Conservation (phyloP, 2,113 vertebrate genomes). For the Psilopogon haemacephalus region DNA sequence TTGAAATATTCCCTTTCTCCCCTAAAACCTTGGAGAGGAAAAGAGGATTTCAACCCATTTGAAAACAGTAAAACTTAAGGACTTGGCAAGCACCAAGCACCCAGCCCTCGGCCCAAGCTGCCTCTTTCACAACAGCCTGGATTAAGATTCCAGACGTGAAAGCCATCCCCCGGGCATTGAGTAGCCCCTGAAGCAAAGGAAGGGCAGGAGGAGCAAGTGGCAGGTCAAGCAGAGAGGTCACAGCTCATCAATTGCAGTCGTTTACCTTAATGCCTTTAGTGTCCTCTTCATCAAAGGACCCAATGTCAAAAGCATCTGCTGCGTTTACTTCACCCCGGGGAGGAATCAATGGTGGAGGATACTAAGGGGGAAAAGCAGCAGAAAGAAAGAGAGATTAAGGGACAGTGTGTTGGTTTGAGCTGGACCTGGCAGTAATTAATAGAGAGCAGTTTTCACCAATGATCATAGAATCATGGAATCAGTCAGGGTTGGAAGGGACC, state of each 20-base stretch:
- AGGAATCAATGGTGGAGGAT: conserved; percentile 92
- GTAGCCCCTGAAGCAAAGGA: background rate
- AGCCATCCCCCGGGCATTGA: background rate
- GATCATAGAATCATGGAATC: too few species aligned
- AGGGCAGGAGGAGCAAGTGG: background rate
- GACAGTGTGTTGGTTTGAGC: too few species aligned
- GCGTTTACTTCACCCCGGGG: conserved; percentile 97
- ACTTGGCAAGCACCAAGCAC: background rate
- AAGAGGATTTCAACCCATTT: background rate
- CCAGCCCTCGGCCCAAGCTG: background rate
- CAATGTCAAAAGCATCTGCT: conserved; percentile 96
- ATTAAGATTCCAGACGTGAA: background rate
- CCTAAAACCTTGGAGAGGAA: background rate
- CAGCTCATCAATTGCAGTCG: background rate
- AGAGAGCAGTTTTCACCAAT: too few species aligned
- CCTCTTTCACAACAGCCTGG: background rate
- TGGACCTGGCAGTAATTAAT: too few species aligned
- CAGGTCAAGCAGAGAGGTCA: background rate
- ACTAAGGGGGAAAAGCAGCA: conserved; percentile 73
- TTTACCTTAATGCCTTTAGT: conserved; percentile 98
- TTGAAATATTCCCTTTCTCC: background rate
- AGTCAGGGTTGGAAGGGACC: too few species aligned
- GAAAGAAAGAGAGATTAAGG: background rate
- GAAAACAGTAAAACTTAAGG: background rate
- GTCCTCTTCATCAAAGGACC: conserved; percentile 98